Evolutionary conservation across 35 echinoderm and acorn worm genomes (phyloP).

Genomic region (Ophiothrix spiculata): DNA sequence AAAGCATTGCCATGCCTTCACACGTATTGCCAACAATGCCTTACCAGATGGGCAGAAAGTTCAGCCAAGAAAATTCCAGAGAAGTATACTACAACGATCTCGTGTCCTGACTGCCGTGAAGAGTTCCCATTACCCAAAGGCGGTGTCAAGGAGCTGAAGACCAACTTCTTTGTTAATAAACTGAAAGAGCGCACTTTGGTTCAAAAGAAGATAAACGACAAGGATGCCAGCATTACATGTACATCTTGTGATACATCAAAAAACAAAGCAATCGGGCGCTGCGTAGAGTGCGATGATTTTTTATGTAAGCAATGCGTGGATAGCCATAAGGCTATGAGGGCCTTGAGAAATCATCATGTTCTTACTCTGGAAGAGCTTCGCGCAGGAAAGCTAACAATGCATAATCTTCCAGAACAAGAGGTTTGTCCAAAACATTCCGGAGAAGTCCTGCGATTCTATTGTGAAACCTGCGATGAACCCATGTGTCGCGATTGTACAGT

Average conservation of each 20-base stretch:
- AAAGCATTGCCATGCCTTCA: constrained; percentile 17
- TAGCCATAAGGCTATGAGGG: neutral
- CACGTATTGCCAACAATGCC: constrained; percentile 16
- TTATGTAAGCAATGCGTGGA: neutral
- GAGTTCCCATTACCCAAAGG: neutral
- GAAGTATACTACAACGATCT: neutral
- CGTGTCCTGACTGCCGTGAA: constrained; percentile 13
- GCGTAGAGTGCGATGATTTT: constrained; percentile 14
- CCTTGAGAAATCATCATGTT: neutral
- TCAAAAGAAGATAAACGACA: neutral
- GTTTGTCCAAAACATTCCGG: neutral
- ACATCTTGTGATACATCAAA: neutral
- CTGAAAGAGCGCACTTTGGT: neutral
- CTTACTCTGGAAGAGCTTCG: constrained; percentile 1
- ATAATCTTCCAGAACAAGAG: neutral
- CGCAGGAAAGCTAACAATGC: neutral
- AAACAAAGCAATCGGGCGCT: neutral
- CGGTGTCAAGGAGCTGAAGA: constrained; percentile 4
- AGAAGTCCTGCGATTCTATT: constrained; percentile 15
- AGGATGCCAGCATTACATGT: neutral
- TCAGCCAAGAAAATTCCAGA: neutral
- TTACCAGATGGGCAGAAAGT: neutral
- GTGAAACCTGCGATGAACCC: constrained; percentile 19
- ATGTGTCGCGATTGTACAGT: constrained; percentile 6
- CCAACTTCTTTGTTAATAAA: neutral